Evolutionary conservation across 2,888 invertebrate species (phyloP), one percentile per base, ranked within the genome.

Genomic region (Lithophane socia): DNA sequence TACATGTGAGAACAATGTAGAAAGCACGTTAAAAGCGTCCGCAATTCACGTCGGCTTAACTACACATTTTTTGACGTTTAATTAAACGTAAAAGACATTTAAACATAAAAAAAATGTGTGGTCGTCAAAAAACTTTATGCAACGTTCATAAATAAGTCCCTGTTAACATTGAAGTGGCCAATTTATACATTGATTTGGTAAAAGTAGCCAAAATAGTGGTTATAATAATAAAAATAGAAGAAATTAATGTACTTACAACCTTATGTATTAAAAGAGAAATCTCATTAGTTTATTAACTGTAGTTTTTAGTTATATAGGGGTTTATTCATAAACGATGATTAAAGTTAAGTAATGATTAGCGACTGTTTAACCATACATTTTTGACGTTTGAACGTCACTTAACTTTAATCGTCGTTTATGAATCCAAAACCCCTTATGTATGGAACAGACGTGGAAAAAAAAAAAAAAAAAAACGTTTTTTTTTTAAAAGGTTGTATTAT

Each of bases 191-290:
- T 37, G 18, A 13, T 42, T 37, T 10, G 8, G 60, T 37, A 56
- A 3, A 44, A n/a, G 5, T 47, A 66, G 49, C 13, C 2, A 9
- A 66, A 67, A 21, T 58, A 47, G 18, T 63, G 18, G 12, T 61
- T 24, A 68, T 21, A 67, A 68, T 21, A 67, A 21, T n/a, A 67
- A 24, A 66, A 56, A 29, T 72, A 72, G 61, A 64, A 52, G 2
- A 81, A 75, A 60, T 37, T 21, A 64, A 66, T 77, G 82, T 87
- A 88, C 85, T 88, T 88, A 88, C n/a, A 63, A 65, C 56, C 37
- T 56, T 68, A 52, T 61, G 79, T 88, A 83, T 82, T 82, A 58
- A 44, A 74, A 72, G 3, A 72, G 60, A 73, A 87, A 87, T 88
- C 87, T 88, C 89, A 87, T 87, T 87, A 79, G 70, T 67, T 78